Evolutionary conservation across 2,113 vertebrate genomes (phyloP).

Genomic region (Pan troglodytes): DNA sequence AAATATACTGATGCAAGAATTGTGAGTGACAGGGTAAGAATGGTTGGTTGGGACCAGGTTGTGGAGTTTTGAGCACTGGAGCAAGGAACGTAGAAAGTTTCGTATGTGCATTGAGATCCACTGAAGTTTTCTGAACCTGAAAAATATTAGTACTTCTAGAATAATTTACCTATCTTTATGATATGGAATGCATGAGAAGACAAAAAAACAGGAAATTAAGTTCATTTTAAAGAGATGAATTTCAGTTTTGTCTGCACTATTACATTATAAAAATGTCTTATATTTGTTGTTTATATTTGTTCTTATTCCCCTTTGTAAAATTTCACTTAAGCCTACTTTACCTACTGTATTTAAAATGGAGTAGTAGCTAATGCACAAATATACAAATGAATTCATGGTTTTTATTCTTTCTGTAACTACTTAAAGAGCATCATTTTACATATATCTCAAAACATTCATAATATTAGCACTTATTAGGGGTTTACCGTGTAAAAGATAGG

Average conservation of each 20-base stretch:
- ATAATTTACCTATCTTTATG: constrained; percentile 14
- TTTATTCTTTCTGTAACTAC: constrained; percentile 37
- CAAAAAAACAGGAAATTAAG: constrained; percentile 47
- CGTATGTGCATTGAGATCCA: not conserved
- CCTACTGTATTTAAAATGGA: constrained; percentile 29
- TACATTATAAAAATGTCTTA: constrained; percentile 30
- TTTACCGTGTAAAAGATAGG: not conserved
- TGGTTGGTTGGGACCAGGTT: not conserved
- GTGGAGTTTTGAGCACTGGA: not conserved
- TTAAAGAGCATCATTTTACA: constrained; percentile 56
- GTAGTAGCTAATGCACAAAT: constrained; percentile 50
- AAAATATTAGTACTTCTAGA: constrained; percentile 35
- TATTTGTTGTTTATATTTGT: constrained; percentile 57
- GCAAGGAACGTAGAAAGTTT: not conserved
- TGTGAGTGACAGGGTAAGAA: not conserved
- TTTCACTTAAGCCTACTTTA: constrained; percentile 45
- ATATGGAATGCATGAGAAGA: constrained; percentile 17
- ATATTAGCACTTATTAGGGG: not conserved
- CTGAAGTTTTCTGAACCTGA: constrained; percentile 22
- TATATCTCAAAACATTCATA: constrained; percentile 38
- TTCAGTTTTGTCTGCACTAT: constrained; percentile 44
- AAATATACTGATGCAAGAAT: not conserved
- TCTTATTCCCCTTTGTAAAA: constrained; percentile 21
- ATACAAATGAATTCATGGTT: constrained; percentile 26
- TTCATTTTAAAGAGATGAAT: constrained; percentile 48